Base-by-base conservation (phyloP, 2,113 vertebrate species). In the Oceanodroma tethys region DNA sequence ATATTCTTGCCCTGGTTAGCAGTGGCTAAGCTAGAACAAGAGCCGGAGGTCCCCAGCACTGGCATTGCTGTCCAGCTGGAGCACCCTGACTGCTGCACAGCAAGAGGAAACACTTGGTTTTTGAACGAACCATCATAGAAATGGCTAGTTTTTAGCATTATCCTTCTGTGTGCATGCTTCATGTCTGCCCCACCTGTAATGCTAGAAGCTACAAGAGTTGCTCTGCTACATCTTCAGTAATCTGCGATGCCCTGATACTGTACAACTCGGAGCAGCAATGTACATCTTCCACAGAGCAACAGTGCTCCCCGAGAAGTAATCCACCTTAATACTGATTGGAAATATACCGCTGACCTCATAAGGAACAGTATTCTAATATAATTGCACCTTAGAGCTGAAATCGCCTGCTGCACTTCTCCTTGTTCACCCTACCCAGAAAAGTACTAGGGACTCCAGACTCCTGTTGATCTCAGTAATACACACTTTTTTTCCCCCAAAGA, bases 401-500 rank as follows among this genome's bases (percentile, higher is more conserved):
- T 63, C 2, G 0, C 18, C 86, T 63, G 60, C 58, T 81, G 34
- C 16, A 10, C 32, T 20, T 81, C n/a, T 48, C 50, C 70, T 80
- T 73, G 20, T 36, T 76, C 72, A 55, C 27, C 63, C 68, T 30
- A 30, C 27, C 32, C 34, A 59, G 48, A 65, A 73, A 1, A 68
- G 29, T 8, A 60, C 19, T 0, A 0, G 86, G 26, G 62, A 55
- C 40, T 81, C 58, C 55, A 83, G 56, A 80, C 8, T 1, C 15
- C 32, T 5, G 1, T 8, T 53, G 6, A 71, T 56, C 18, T 79
- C 43, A 29, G 27, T 34, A 78, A 29, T 36, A 42, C 14, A 30
- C 6, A 12, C 3, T 11, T 52, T 17, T 12, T 9, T 1, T 0
- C 4, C 21, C 1, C 13, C n/a, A 30, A 7, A 52, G 26, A 73